Percentiles rank a stretch among this genome's conserved stretches.
These are phyloP conservation scores for Haliaeetus leucogaster DNA, from an alignment of 2,113 vertebrate genomes.

Conservation along the genomic window DNA sequence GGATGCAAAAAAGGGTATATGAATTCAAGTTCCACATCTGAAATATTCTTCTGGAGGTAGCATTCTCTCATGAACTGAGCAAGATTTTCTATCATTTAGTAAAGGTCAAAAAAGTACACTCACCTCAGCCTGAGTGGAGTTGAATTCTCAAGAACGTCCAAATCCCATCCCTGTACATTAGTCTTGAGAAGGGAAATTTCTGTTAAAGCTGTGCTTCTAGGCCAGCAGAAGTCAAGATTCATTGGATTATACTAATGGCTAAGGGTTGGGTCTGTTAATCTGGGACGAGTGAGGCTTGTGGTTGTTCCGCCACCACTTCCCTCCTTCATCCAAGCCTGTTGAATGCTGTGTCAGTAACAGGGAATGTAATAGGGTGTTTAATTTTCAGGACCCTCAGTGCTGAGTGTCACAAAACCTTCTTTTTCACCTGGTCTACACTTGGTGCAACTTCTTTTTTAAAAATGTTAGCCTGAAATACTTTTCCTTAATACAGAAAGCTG, in stretches of 20 bases:
- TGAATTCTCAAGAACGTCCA: not conserved
- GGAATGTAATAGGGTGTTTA: not conserved
- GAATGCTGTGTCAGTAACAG: not conserved
- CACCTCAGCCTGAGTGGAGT: not conserved
- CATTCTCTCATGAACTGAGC: not conserved
- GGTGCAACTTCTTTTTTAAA: not conserved
- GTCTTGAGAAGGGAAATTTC: not conserved
- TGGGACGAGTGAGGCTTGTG: rapidly evolving
- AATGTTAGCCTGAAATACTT: not conserved
- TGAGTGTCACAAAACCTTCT: not conserved
- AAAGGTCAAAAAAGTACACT: not conserved
- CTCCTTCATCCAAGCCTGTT: not conserved
- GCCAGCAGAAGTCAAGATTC: not conserved
- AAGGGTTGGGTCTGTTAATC: not conserved
- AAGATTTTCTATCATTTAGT: not conserved
- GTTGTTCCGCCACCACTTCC: not conserved
- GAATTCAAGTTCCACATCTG: not conserved
- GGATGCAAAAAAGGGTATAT: not conserved
- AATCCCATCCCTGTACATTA: not conserved
- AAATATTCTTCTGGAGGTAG: not conserved
- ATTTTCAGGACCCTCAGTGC: not conserved
- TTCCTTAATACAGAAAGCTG: not conserved
- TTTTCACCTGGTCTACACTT: not conserved
- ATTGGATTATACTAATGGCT: not conserved
- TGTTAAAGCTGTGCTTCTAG: not conserved